Evolutionary conservation across 2,797 vertebrate species (phyloP).

Genomic region (Catamblyrhynchus diadema): DNA sequence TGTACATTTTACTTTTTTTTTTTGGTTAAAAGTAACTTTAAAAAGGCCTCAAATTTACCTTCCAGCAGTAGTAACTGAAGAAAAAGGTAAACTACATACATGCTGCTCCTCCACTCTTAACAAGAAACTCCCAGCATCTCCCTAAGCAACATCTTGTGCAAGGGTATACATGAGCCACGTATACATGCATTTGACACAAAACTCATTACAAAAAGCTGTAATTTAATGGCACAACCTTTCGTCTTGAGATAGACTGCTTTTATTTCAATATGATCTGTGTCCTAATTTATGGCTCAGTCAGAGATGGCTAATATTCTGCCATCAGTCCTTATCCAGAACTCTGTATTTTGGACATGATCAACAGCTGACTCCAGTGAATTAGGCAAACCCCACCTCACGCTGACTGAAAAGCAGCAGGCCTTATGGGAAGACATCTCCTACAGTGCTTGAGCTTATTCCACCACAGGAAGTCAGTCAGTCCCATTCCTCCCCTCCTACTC

Average conservation of each 20-base stretch:
- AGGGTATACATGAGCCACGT: neutral
- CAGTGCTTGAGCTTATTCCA: neutral
- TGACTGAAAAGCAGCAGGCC: neutral
- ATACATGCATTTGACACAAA: neutral
- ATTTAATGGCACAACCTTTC: neutral
- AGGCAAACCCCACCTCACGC: neutral
- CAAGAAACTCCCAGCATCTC: neutral
- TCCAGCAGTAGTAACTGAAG: neutral
- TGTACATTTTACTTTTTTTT: neutral
- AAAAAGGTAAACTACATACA: neutral
- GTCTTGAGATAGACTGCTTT: neutral
- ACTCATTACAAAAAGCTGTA: neutral
- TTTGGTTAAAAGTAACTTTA: neutral
- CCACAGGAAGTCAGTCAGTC: neutral
- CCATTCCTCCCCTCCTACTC: slow-evolving; percentile 13
- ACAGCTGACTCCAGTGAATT: neutral
- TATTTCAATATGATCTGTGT: neutral
- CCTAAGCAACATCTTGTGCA: neutral
- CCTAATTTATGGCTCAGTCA: neutral
- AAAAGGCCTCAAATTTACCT: neutral
- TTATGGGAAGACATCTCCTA: neutral
- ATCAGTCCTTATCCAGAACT: neutral
- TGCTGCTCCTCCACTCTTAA: neutral
- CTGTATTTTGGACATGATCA: neutral
- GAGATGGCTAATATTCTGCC: neutral